Evolutionary conservation across 2,888 invertebrate species (phyloP), one percentile per base, ranked within the genome.

Genomic region (Erebia palarica): DNA sequence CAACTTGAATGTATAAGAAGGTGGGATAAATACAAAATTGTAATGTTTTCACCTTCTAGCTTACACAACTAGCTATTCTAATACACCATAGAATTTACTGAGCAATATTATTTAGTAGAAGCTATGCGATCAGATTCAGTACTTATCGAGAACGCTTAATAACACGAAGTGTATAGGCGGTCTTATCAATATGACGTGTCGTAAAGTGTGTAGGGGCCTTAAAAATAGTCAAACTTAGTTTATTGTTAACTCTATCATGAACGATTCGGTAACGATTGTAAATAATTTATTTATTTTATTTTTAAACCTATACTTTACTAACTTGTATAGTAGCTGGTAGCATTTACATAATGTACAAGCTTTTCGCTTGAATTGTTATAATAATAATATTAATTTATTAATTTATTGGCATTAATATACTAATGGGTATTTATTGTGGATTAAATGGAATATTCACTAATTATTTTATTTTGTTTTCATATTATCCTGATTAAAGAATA

Each of bases 291-390:
- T 79, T 84, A 87, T 86, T 86, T 86, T 86, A 89, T 88, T 88
- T 86, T 84, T 81, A 59, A 80, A 83, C 76, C 79, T 81, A 82
- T 83, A 81, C 80, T 84, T 68, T 84, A 87, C 86, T 89, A 84
- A 89, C 86, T 86, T 87, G 88, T 90, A 89, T 85, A 87, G 82
- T 82, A 78, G 84, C 85, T 88, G 80, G 84, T 90, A 87, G 92
- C 92, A 92, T 92, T 92, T 92, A 92, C 76, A 82, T 78, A 81
- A 81, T 27, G 47, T 59, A 82, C 79, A 78, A 81, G 81, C 81
- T 80, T 76, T 83, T 84, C 82, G 84, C 86, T 87, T 85, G 83
- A 21, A 47, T 57, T 59, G 49, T 42, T 65, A 49, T 79, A 76
- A 75, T 76, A 76, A 75, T 76, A 75, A 76, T 82, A 55, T 58